A percentile compares a stretch with the other conserved stretches of the same genome.
Conservation (phyloP, 2,113 vertebrate genomes). For the Serilophus lunatus region DNA sequence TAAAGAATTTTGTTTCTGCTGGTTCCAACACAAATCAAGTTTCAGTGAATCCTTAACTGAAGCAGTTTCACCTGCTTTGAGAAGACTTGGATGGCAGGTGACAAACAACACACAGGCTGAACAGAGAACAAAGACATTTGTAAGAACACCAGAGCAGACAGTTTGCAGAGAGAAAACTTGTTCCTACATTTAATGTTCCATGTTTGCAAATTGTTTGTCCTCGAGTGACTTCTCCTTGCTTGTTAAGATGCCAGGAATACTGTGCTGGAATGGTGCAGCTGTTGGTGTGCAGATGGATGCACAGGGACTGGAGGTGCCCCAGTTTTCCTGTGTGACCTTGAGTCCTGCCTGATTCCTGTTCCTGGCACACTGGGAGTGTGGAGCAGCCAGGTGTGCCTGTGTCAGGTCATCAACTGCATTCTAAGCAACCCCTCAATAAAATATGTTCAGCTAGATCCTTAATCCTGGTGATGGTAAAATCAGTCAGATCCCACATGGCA, state of each 20-base stretch:
- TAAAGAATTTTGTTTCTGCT: not conserved
- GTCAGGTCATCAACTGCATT: not conserved
- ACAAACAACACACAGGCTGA: not conserved
- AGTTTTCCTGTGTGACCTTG: not conserved
- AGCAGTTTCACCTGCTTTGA: not conserved
- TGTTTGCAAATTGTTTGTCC: not conserved
- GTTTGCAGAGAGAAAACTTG: not conserved
- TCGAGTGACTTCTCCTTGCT: not conserved
- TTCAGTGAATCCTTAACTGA: not conserved
- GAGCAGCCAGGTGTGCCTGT: not conserved
- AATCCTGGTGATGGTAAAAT: not conserved
- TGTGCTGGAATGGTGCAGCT: not conserved
- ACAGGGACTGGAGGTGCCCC: not conserved
- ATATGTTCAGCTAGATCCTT: not conserved
- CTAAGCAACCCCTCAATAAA: not conserved
- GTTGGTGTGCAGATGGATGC: rapidly evolving
- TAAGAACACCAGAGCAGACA: not conserved
- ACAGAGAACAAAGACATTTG: not conserved
- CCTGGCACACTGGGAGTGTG: rapidly evolving
- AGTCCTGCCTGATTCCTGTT: rapidly evolving
- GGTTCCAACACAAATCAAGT: not conserved
- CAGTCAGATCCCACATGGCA: not conserved
- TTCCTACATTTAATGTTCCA: not conserved
- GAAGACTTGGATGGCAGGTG: not conserved
- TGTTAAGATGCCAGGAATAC: not conserved